These are phyloP conservation scores for Sphyrna mokarran DNA, from an alignment of 2,113 vertebrate genomes.

Conservation along the genomic window DNA sequence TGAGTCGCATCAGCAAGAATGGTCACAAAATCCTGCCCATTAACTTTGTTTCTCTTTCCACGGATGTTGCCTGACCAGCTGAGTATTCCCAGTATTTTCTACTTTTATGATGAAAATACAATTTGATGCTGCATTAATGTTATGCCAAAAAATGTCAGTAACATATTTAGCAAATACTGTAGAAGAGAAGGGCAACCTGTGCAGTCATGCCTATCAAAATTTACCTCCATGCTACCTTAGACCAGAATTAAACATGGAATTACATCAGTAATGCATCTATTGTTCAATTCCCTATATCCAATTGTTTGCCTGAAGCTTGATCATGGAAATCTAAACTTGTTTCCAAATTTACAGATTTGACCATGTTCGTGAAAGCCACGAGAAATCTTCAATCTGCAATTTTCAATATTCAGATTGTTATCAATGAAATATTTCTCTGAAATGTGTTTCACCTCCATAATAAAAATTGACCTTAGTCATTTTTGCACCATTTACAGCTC, in stretches of 20 bases:
- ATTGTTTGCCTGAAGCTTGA: neutral
- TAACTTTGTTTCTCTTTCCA: too few species aligned
- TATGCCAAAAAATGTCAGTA: neutral
- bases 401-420: neutral
- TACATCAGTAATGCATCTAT: neutral
- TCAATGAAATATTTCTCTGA: neutral
- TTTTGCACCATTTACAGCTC: neutral
- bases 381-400: neutral
- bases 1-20: too few species aligned
- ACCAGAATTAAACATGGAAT: neutral
- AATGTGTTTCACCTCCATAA: neutral
- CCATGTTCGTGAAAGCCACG: neutral
- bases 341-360: neutral
- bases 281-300: neutral
- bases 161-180: neutral
- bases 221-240: neutral
- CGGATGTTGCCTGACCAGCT: too few species aligned
- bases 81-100: too few species aligned
- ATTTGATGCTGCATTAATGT: neutral
- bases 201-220: neutral
- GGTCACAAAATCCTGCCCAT: too few species aligned
- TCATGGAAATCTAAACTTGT: neutral
- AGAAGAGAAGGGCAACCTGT: neutral
- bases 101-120: neutral
- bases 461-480: neutral